Conservation (phyloP, 2,797 vertebrate genomes). For the Schizopygopsis pylzovi region DNA sequence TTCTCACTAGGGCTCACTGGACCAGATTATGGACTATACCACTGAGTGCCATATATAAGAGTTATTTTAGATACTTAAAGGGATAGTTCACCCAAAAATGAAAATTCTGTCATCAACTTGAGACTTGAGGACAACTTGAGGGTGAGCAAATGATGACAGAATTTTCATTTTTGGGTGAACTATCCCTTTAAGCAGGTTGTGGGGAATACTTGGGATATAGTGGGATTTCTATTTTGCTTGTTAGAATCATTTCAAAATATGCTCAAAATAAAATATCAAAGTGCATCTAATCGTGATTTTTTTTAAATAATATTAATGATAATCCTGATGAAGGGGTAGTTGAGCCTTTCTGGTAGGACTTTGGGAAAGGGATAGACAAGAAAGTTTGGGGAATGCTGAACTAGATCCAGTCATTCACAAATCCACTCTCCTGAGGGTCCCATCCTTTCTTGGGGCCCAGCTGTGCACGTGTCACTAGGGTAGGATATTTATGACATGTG, state of each 20-base stretch:
- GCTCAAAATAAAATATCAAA: not conserved
- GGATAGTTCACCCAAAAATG: too few relatives aligned
- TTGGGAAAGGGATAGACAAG: not conserved
- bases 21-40: not conserved
- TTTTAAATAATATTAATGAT: not conserved
- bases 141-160: too few relatives aligned
- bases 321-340: not conserved
- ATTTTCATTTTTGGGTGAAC: too few relatives aligned
- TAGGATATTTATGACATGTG: conserved; percentile 66
- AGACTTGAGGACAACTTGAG: too few relatives aligned
- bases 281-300: not conserved
- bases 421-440: conserved; percentile 26
- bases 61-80: not conserved
- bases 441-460: conserved; percentile 18
- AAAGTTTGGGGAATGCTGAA: not conserved
- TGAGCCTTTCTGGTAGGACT: not conserved
- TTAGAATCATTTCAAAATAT: not conserved
- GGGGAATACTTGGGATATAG: not conserved
- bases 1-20: not conserved
- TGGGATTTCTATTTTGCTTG: not conserved
- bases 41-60: not conserved
- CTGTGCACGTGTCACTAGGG: not conserved
- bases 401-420: conserved; percentile 1
- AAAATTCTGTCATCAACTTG: too few relatives aligned
- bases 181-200: not conserved